Evolutionary conservation across 2,113 vertebrate genomes (phyloP).

Genomic region (Takifugu bimaculatus): DNA sequence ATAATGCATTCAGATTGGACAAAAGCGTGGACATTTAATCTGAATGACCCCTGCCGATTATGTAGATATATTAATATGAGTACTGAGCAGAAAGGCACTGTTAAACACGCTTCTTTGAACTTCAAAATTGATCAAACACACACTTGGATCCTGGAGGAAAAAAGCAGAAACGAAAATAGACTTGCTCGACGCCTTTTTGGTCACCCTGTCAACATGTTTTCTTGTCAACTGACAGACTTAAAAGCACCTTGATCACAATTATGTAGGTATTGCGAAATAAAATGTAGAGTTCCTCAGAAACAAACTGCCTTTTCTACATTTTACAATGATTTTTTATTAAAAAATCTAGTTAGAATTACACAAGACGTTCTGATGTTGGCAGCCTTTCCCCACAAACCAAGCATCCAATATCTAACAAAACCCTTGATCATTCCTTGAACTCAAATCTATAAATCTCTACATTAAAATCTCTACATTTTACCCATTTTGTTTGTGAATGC

Average conservation of each 20-base stretch:
- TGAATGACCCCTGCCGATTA: slow-evolving; percentile 12
- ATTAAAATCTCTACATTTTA: no score
- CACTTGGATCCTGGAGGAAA: slow-evolving; percentile 34
- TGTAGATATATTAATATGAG: slow-evolving; percentile 2
- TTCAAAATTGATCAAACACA: slow-evolving; percentile 36
- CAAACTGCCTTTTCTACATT: not conserved
- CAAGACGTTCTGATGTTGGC: not conserved
- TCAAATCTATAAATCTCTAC: not conserved
- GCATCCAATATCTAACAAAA: not conserved
- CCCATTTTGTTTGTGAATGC: no score
- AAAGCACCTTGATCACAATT: slow-evolving; percentile 7
- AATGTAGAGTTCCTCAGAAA: slow-evolving; percentile 9
- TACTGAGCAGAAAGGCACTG: slow-evolving; percentile 1
- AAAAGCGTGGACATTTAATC: slow-evolving; percentile 3
- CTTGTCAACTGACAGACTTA: slow-evolving; percentile 46
- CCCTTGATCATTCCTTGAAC: not conserved
- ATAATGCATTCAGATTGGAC: slow-evolving; percentile 12
- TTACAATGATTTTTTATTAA: not conserved
- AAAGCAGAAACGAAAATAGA: slow-evolving; percentile 53
- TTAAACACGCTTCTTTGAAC: slow-evolving; percentile 44
- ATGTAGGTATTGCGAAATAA: not conserved
- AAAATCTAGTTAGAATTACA: no score
- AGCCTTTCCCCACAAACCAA: not conserved
- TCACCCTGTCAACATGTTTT: slow-evolving; percentile 52
- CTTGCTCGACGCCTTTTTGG: slow-evolving; percentile 41